Base-by-base conservation (phyloP, 2,797 vertebrate genomes). In the Scyliorhinus canicula region DNA sequence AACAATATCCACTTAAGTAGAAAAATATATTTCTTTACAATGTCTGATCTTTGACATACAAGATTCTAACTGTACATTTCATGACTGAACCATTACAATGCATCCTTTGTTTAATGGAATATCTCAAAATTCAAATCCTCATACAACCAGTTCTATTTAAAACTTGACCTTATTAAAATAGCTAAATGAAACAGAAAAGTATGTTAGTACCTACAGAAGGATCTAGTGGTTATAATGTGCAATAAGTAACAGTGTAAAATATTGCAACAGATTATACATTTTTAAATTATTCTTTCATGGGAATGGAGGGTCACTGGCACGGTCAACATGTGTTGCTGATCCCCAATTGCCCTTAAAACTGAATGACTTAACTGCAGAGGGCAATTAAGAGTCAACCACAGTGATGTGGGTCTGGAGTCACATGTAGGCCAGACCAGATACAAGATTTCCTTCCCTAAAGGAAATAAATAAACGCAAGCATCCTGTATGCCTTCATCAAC, bases 111-210 rank as follows among this genome's bases (percentile, higher is more conserved):
- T 95, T 19, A 95, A 84, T 31, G 71, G 55, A 40, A 55, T 26
- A 84, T 57, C 71, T 84, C 71, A 95, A 95, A 82, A 40, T 44
- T 52, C 26, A 84, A 95, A 85, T 82, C 77, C 77, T 82, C 95
- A 84, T 26, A 84, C 50, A 21, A 65, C 40, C 35, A n/a, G 84
- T 84, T 95, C 50, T 84, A 77, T 44, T 95, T 52, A 82, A 88
- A 40, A 57, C 35, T 21, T 60, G 79, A 95, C 85, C 95, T 52
- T 35, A 55, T 31, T 74, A n/a, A 95, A 74, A 79, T 63, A 95
- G 95, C 40, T 79, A 95, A 95, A 0, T 86, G n/a, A 65, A 86
- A 95, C 88, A 63, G 57, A 60, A 91, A 40, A 65, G 26, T 14
- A 21, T 65, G 35, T 35, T 31, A n/a, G 44, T 44, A 44, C 16